Percentiles rank a stretch among this genome's conserved stretches.
Evolutionary conservation across 2,888 invertebrate species (phyloP).

Genomic region (Andrena marginata): DNA sequence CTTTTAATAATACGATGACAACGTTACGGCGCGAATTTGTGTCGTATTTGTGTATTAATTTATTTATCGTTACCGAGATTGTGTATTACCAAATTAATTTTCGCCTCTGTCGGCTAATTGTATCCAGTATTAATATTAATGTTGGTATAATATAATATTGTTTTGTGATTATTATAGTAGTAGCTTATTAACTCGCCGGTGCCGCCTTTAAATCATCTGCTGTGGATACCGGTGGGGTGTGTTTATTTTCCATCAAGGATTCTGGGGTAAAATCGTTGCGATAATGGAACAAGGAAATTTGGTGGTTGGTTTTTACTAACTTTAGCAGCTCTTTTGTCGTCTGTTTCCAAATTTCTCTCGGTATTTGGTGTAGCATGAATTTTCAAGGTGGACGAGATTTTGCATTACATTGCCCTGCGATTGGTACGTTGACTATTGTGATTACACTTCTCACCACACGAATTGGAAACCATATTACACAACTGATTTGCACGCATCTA

Average conservation of each 20-base stretch:
- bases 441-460: too few species aligned
- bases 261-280: too few species aligned
- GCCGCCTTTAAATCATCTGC: background rate
- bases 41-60: conserved; percentile 4
- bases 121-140: conserved; percentile 1
- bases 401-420: background rate
- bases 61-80: background rate
- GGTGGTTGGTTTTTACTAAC: background rate
- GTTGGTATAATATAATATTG: background rate
- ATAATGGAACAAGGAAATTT: background rate
- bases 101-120: conserved; percentile 20
- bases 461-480: too few species aligned
- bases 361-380: too few species aligned
- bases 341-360: background rate
- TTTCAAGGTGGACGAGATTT: too few species aligned
- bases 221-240: background rate
- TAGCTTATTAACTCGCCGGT: conserved; percentile 10
- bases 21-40: background rate
- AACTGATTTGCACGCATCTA: too few species aligned
- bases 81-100: conserved; percentile 43
- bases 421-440: too few species aligned
- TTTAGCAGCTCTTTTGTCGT: background rate
- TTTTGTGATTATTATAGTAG: background rate
- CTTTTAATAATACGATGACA: background rate
- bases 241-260: background rate